These are phyloP conservation scores for Zygothrica quintamaculata DNA, from an alignment of 2,888 invertebrate genomes.

Conservation along the genomic window DNA sequence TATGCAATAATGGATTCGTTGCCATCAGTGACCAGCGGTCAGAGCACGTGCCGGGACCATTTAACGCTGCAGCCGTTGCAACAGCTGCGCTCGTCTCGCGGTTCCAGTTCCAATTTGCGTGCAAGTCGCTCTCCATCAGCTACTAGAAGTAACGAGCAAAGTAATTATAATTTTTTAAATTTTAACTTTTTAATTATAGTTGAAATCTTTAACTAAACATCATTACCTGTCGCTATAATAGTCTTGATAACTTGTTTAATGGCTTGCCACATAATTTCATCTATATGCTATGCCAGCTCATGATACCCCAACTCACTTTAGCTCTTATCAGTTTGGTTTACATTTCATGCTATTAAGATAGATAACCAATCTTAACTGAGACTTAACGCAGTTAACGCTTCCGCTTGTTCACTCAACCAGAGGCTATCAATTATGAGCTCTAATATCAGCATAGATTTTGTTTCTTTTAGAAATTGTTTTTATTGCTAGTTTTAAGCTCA, in stretches of 20 bases:
- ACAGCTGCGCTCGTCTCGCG: conserved; percentile 63
- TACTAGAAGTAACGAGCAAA: conserved; percentile 81
- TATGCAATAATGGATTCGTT: conserved; percentile 69
- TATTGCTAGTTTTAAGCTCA: too few relatives aligned
- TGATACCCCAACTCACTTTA: conserved; percentile 19
- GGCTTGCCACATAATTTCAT: conserved; percentile 39
- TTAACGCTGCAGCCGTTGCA: conserved; percentile 60
- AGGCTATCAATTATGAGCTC: conserved; percentile 7
- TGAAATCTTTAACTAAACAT: too few relatives aligned
- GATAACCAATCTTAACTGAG: conserved; percentile 25
- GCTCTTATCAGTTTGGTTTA: conserved; percentile 33
- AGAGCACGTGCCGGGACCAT: conserved; percentile 61
- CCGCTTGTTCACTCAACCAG: conserved; percentile 21
- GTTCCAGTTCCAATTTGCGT: conserved; percentile 74
- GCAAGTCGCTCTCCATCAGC: conserved; percentile 83
- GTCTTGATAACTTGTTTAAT: conserved; percentile 32
- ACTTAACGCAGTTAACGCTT: conserved; percentile 38
- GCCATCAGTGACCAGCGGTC: conserved; percentile 44
- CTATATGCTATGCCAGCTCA: conserved; percentile 21
- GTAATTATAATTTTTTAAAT: conserved; percentile 64
- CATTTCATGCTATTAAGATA: conserved; percentile 22
- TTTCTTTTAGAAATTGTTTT: not conserved
- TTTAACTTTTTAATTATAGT: too few relatives aligned
- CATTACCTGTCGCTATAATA: too few relatives aligned
- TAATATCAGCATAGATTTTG: not conserved